A percentile compares a stretch with the other conserved stretches of the same genome.
Conservation (phyloP, 2,888 invertebrate genomes). For the Noctua fimbriata region DNA sequence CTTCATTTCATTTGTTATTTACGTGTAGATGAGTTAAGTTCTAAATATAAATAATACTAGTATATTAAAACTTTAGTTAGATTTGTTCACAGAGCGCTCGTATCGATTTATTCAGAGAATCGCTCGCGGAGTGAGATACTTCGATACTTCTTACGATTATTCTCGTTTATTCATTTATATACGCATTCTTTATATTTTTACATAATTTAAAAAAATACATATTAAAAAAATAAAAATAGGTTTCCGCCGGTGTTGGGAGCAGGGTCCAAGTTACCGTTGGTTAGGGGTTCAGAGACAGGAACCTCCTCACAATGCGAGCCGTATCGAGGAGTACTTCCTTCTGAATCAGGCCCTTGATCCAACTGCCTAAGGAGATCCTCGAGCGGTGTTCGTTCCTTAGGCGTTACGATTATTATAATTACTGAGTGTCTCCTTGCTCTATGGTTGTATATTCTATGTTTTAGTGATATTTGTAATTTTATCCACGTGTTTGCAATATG, state of each 20-base stretch:
- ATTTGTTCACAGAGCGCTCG: neutral
- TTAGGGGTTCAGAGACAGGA: no score
- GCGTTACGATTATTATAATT: neutral
- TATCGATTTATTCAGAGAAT: neutral
- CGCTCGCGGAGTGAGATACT: neutral
- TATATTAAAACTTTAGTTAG: constrained; percentile 20
- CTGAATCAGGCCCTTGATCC: no score
- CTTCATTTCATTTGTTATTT: constrained; percentile 18
- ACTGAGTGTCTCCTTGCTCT: neutral
- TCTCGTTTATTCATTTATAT: no score
- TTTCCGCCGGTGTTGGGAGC: no score
- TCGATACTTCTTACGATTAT: neutral
- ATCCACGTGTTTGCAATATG: neutral
- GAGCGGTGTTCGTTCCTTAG: no score
- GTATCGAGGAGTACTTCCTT: no score
- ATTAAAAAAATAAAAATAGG: no score
- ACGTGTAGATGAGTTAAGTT: constrained; percentile 30
- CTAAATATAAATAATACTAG: neutral
- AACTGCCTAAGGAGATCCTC: no score
- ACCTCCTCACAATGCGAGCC: no score
- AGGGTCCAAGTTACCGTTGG: no score
- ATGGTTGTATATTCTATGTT: neutral
- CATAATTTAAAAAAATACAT: no score
- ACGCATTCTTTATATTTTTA: no score
- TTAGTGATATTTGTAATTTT: neutral